phyloP scores from a whole-genome alignment of 2,888 invertebrate genomes.

The Rhimphoctona megacephalus region DNA sequence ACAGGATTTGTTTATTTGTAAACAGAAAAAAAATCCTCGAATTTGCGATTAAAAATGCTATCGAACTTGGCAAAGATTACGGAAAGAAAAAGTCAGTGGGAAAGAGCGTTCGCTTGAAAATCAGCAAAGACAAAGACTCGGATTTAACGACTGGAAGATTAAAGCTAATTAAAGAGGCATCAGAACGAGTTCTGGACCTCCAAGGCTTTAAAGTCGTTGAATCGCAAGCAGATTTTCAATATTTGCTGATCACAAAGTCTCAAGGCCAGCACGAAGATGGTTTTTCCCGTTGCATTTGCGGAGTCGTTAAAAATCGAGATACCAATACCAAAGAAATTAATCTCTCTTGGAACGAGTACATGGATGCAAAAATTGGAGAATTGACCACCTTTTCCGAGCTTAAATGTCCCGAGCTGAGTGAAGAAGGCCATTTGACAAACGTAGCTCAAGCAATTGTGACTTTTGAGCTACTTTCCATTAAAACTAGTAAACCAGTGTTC shows the following conservation, averaged over 20 bases:
- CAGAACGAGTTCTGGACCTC: constrained; percentile 81
- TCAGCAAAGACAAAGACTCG: constrained; percentile 76
- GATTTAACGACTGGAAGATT: constrained; percentile 83
- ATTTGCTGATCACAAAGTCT: constrained; percentile 85
- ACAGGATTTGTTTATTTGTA: constrained; percentile 86
- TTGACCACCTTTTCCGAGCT: constrained; percentile 86
- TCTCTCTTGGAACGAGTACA: constrained; percentile 86
- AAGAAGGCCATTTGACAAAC: constrained; percentile 86
- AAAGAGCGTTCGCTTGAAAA: constrained; percentile 71
- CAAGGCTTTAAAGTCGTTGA: constrained; percentile 77
- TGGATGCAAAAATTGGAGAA: constrained; percentile 73
- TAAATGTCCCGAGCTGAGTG: constrained; percentile 87
- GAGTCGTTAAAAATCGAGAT: constrained; percentile 87
- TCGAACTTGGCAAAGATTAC: constrained; percentile 77
- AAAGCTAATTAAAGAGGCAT: constrained; percentile 81
- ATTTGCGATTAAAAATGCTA: constrained; percentile 77
- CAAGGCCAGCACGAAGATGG: constrained; percentile 77
- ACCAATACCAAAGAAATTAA: constrained; percentile 86
- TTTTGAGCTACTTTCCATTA: constrained; percentile 90
- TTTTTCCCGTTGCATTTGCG: constrained; percentile 85
- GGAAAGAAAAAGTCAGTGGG: constrained; percentile 73
- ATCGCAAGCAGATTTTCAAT: constrained; percentile 80
- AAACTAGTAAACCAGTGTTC: constrained; percentile 87
- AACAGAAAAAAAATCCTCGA: constrained; percentile 83
- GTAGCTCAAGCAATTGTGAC: constrained; percentile 89